phyloP scores from a whole-genome alignment of 2,113 vertebrate genomes.

The Neotoma lepida region DNA sequence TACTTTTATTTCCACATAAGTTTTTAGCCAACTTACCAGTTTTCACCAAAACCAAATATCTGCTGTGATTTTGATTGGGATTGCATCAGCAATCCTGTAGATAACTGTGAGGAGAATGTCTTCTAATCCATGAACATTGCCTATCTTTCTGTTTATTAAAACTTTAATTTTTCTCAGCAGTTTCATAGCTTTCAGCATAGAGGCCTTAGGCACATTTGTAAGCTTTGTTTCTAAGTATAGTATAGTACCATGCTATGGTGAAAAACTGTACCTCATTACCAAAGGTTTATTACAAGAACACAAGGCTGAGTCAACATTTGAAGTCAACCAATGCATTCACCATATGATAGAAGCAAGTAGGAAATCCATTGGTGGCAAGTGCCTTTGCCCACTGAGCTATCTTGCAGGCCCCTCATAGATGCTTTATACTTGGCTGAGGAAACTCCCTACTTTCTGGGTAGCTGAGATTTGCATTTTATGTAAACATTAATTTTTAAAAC shows the following conservation, averaged over 20 bases:
- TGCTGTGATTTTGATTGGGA: not conserved
- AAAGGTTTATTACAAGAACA: not conserved
- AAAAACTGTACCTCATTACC: not conserved
- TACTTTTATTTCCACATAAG: not conserved
- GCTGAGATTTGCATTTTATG: not conserved
- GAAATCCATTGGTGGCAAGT: not conserved
- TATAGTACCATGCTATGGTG: not conserved
- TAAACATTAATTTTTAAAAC: not conserved
- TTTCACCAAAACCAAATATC: not conserved
- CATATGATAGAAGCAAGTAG: not conserved
- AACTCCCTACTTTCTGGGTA: not conserved
- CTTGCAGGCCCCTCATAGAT: not conserved
- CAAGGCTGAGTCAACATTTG: not conserved
- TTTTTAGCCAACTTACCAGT: not conserved
- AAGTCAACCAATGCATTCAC: not conserved
- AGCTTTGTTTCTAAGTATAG: not conserved
- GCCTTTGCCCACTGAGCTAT: not conserved
- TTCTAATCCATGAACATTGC: not conserved
- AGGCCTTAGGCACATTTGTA: not conserved
- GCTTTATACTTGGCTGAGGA: not conserved
- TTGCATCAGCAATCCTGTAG: not conserved
- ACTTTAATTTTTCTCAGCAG: not conserved
- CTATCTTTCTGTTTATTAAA: not conserved
- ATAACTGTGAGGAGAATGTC: not conserved
- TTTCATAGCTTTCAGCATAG: not conserved